Base-by-base conservation (phyloP, 2,888 invertebrate species). In the Eupithecia pulchellata region DNA sequence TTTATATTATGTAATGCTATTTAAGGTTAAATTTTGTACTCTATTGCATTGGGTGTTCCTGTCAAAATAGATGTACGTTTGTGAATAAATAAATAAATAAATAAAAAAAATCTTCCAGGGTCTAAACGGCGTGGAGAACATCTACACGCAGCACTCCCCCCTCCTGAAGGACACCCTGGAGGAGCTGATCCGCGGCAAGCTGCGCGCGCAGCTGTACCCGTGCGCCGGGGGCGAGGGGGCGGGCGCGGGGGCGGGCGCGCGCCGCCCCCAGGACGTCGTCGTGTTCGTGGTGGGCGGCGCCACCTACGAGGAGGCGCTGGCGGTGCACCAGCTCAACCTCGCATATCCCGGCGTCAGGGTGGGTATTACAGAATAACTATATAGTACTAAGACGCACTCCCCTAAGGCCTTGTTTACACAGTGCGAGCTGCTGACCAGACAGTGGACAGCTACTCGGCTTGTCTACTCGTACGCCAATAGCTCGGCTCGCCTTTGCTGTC, bases 101-200 rank as follows among this genome's bases (percentile, higher is more conserved):
- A n/a, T n/a, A n/a, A n/a, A n/a, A n/a, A n/a, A n/a, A n/a, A n/a
- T 3, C 4, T 29, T 61, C 6, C 84, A 96, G 95, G 98, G 98
- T 25, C 93, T 98, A 27, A 98, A 97, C 91, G 99, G 99, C 1
- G 99, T 99, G 0, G 99, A 99, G 88, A 99, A 99, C 91, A 98
- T 99, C 74, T 99, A 99, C 92, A 99, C 99, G 0, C 99, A 99
- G 86, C 99, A 99, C 90, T 97, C 97, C n/a, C 99, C 99, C 0
- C 94, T 98, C 30, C 90, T 99, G 8, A 96, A 97, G 81, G 98
- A 98, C 85, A 97, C 97, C 0, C 87, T 99, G 0, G 99, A 99
- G 82, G 98, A 98, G 85, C 93, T 99, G 0, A 95, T 98, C 42
- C 98, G 98, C 86, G 99, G 98, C 1, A 97, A 97, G 82, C 95